Percentiles rank a stretch among this genome's conserved stretches.
Conservation (phyloP, 1,140 invertebrate species). For the Drosophila ogumai region DNA sequence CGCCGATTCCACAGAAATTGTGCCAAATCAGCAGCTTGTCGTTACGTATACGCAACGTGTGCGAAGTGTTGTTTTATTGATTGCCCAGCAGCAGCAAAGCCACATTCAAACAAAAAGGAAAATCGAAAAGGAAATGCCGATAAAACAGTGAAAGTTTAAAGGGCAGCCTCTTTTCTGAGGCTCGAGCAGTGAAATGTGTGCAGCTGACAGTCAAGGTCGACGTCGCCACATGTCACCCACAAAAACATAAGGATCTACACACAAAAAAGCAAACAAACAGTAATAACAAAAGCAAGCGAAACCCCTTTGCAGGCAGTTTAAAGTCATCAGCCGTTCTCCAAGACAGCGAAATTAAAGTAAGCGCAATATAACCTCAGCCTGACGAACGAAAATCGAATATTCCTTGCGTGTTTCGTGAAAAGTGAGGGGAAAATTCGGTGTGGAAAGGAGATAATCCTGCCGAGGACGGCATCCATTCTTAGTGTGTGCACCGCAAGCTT, state of each 20-base stretch:
- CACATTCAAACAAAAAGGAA: slow-evolving; percentile 21
- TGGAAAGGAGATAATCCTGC: slow-evolving; percentile 28
- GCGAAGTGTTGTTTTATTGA: slow-evolving; percentile 63
- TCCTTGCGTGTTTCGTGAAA: slow-evolving; percentile 22
- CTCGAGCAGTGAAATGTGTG: slow-evolving; percentile 43
- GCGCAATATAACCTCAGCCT: slow-evolving; percentile 34
- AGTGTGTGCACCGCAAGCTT: slow-evolving; percentile 45
- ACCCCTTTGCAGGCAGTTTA: slow-evolving; percentile 16
- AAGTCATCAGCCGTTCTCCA: slow-evolving; percentile 24
- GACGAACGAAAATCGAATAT: slow-evolving; percentile 37
- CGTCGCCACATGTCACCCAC: slow-evolving; percentile 62
- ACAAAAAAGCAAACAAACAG: slow-evolving; percentile 17
- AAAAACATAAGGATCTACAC: slow-evolving; percentile 55
- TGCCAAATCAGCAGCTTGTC: slow-evolving; percentile 44
- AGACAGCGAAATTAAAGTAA: slow-evolving; percentile 66
- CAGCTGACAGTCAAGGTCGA: slow-evolving; percentile 69
- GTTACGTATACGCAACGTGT: slow-evolving; percentile 73
- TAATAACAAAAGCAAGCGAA: slow-evolving; percentile 27
- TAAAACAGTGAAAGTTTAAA: slow-evolving; percentile 30
- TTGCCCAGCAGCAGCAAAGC: slow-evolving; percentile 43
- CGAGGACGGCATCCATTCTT: slow-evolving; percentile 14
- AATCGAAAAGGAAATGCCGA: slow-evolving; percentile 25
- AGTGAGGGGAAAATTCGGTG: background rate
- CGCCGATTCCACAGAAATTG: slow-evolving; percentile 21
- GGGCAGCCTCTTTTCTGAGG: slow-evolving; percentile 28